Evolutionary conservation across 2,113 vertebrate species (phyloP).

Genomic region (Daubentonia madagascariensis): DNA sequence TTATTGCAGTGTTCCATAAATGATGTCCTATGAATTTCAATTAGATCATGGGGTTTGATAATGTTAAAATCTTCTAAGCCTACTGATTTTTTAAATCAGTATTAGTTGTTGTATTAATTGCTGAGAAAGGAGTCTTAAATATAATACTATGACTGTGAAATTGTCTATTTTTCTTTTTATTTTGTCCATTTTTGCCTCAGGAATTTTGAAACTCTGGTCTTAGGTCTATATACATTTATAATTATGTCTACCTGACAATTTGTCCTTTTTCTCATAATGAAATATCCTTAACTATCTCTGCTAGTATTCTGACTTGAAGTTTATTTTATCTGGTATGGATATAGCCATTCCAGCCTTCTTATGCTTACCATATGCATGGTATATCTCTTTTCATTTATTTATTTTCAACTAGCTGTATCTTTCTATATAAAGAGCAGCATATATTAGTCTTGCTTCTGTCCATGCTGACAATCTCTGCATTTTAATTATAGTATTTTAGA

Average conservation of each 20-base stretch:
- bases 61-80: background rate
- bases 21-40: background rate
- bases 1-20: background rate
- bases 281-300: background rate
- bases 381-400: background rate
- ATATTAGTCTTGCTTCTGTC: background rate
- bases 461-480: background rate
- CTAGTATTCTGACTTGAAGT: background rate
- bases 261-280: background rate
- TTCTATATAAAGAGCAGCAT: background rate
- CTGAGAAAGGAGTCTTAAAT: background rate
- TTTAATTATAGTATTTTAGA: background rate
- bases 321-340: background rate
- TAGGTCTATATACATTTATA: background rate
- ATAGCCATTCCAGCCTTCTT: background rate
- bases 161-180: background rate
- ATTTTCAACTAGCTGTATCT: background rate
- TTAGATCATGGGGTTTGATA: background rate
- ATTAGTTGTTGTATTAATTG: background rate
- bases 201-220: background rate
- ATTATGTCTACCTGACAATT: background rate
- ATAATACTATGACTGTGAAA: background rate
- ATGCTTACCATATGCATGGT: background rate
- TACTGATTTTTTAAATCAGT: background rate
- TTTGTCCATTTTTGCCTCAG: background rate